Base-by-base conservation (phyloP, 1,140 invertebrate genomes). In the Calephelis virginiensis region DNA sequence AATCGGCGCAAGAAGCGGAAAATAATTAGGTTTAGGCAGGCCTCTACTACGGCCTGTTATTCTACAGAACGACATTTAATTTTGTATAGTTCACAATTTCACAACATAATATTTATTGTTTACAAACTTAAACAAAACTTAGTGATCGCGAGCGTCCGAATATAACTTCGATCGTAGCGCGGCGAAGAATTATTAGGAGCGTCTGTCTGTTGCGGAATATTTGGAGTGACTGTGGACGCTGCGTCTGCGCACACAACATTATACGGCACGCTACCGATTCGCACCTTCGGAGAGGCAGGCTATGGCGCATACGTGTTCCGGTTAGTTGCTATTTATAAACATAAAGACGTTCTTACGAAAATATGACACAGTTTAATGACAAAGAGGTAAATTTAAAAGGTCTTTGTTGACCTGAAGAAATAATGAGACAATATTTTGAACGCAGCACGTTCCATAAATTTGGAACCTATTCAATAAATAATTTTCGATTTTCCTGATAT, bases 11-110 rank as follows among this genome's bases (percentile, higher is more conserved):
- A 97, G 89, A 38, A 97, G 91, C 4, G 96, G 96, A 76, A 97
- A 95, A 82, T 97, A 97, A 88, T 97, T 96, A 43, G 95, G 95
- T 74, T 96, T 95, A 49, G 95, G 95, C 70, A 97, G 93, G 71
- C 95, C 95, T 50, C 95, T 93, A 83, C 95, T 96, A 74, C 93
- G 94, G 45, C 95, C 96, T 45, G 96, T 97, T 67, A 97, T 97
- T 85, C 96, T 94, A 89, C 96, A 97, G 82, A 94, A 95, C 59
- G 95, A 95, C 93, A 95, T 94, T 61, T 77, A 38, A 11, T 59
- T 59, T 85, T 67, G 61, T 69, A 48, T 67, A 40, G 67, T 8
- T 82, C 74, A 91, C 70, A 76, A 77, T 69, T 66, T 75, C 88
- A 91, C 53, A 59, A 8, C 53, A 59, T 91, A 74, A 50, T 66